Evolutionary conservation across 2,113 vertebrate genomes (phyloP).

Genomic region (Entelurus aequoreus): DNA sequence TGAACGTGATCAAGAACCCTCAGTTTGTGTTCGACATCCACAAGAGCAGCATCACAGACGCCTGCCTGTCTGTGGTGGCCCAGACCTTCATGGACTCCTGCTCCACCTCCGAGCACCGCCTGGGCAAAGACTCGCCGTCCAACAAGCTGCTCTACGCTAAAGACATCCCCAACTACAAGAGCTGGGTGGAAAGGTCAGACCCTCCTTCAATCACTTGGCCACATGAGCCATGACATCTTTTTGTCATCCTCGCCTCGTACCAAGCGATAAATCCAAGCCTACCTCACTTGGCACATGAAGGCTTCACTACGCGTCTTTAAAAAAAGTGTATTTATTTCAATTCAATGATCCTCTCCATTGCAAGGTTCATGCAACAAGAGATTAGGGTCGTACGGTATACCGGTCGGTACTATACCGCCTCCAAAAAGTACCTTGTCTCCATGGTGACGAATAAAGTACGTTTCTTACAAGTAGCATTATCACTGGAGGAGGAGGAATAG

Average conservation of each 20-base stretch:
- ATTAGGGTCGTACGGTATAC: too few species aligned
- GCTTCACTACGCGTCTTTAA: too few species aligned
- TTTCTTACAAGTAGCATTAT: too few species aligned
- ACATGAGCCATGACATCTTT: too few species aligned
- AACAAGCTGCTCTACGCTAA: constrained; percentile 98
- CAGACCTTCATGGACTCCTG: constrained; percentile 99
- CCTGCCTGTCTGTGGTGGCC: constrained; percentile 94
- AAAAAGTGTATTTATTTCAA: too few species aligned
- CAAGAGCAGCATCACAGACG: constrained; percentile 97
- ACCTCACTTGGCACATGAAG: too few species aligned
- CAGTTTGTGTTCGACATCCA: constrained; percentile 99
- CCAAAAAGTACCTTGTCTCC: too few species aligned
- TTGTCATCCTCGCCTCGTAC: too few species aligned
- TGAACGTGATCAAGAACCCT: constrained; percentile 98
- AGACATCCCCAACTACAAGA: constrained; percentile 99
- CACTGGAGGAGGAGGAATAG: too few species aligned
- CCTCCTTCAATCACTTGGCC: constrained; percentile 27
- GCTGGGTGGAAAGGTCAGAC: constrained; percentile 95
- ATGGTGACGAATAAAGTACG: too few species aligned
- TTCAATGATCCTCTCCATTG: background rate
- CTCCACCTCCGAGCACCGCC: constrained; percentile 94
- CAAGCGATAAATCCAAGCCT: too few species aligned
- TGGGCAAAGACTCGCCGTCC: constrained; percentile 96
- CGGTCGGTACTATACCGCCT: too few species aligned
- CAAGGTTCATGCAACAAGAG: background rate